Conservation (phyloP, 1,140 invertebrate species). For the Chrysoperla carnea region DNA sequence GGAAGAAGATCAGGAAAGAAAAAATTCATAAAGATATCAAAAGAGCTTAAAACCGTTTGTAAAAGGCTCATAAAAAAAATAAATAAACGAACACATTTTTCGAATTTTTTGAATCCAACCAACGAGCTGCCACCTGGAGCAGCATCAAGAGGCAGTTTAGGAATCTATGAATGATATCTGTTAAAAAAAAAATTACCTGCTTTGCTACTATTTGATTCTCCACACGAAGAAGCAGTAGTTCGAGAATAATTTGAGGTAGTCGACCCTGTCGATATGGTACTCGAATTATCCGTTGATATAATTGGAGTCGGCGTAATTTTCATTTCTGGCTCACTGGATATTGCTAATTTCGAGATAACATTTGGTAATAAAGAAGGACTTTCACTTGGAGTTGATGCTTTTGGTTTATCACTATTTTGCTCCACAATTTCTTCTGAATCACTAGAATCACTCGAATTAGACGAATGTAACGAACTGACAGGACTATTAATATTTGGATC, state of each 20-base stretch:
- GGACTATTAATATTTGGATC: constrained; percentile 47
- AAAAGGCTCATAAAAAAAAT: no score
- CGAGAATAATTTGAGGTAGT: constrained; percentile 23
- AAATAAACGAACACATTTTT: no score
- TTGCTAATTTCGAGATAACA: constrained; percentile 2
- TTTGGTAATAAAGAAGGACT: background rate
- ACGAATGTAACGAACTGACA: constrained; percentile 29
- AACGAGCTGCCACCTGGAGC: no score
- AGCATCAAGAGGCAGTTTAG: no score
- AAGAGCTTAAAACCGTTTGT: no score
- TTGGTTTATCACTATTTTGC: constrained; percentile 20
- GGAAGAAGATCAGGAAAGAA: no score
- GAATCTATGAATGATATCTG: no score
- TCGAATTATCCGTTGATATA: constrained; percentile 21
- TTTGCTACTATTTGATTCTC: constrained; percentile 19
- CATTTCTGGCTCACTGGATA: constrained; percentile 7
- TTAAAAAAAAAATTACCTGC: constrained; percentile 13
- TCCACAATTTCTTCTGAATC: constrained; percentile 34
- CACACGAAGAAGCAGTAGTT: constrained; percentile 25
- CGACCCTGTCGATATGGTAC: constrained; percentile 24
- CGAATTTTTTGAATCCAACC: constrained; percentile 19
- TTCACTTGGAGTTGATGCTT: constrained; percentile 15
- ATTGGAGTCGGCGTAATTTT: background rate
- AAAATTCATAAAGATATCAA: no score
- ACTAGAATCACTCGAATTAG: constrained; percentile 10